Percentiles rank a stretch among this genome's conserved stretches.
Evolutionary conservation across 2,113 vertebrate species (phyloP).

Genomic region (Ornithorhynchus anatinus): DNA sequence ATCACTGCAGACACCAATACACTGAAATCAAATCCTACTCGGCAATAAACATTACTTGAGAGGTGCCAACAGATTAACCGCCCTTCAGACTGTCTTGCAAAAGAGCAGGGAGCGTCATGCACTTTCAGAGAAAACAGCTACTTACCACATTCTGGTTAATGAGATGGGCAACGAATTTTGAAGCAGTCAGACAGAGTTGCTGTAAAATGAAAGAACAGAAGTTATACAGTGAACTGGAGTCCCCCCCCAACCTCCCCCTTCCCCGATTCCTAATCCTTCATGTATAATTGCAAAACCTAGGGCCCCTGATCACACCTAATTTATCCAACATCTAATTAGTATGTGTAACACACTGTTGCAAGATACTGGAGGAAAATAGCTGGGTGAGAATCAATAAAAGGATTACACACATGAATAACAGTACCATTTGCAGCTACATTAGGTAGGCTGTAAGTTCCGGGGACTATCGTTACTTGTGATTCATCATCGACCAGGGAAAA

Average conservation of each 20-base stretch:
- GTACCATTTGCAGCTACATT: background rate
- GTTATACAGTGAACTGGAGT: slow-evolving; percentile 10
- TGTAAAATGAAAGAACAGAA: slow-evolving; percentile 65
- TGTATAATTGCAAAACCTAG: background rate
- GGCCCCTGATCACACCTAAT: background rate
- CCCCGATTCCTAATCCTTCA: background rate
- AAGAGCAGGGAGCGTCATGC: too few species aligned
- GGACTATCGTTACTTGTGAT: background rate
- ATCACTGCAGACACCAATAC: too few species aligned
- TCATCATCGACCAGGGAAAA: background rate
- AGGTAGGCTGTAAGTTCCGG: background rate
- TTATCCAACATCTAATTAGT: slow-evolving; percentile 1
- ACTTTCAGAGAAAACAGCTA: slow-evolving; percentile 43
- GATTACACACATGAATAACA: background rate
- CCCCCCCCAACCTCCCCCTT: too few species aligned
- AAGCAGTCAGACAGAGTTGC: slow-evolving; percentile 96
- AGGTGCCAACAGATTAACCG: too few species aligned
- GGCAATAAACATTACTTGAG: too few species aligned
- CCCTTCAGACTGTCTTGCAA: too few species aligned
- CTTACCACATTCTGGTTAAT: slow-evolving; percentile 99
- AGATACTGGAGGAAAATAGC: background rate
- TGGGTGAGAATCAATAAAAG: background rate
- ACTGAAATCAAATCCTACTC: too few species aligned
- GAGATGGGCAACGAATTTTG: slow-evolving; percentile 96
- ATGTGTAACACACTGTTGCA: background rate